Base-by-base conservation (phyloP, 2,888 invertebrate species). In the Dorcus hopei region DNA sequence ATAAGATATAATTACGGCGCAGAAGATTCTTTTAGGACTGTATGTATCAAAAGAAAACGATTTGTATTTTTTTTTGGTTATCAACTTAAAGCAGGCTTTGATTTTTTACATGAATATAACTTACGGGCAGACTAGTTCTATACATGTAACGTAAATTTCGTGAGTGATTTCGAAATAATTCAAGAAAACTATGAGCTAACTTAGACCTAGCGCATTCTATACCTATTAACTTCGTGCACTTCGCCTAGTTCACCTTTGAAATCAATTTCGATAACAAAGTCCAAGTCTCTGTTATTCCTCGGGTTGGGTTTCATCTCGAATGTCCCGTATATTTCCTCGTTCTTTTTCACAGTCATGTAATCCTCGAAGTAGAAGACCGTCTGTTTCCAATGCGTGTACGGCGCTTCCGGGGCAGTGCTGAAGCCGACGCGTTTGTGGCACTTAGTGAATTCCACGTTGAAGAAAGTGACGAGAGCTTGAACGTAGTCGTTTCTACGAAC, bases 361-460 rank as follows among this genome's bases (percentile, higher is more conserved):
- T 98, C 96, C 74, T 96, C 93, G 70, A 98, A 89, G 79, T 99
- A 99, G 82, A 99, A 99, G 52, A 99, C 98, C 7, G 86, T 86
- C 79, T 97, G 97, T 79, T 99, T 99, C 99, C 99, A 99, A 79
- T 99, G 99, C 19, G 99, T 99, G 80, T 99, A 98, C 38, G 93
- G 93, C 1, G 95, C 91, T 76, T 98, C 98, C 0, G 99, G 99
- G 0, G 95, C 95, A 58, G 99, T 99, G 72, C 97, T 97, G 81
- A 99, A 99, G 23, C 98, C 97, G 65, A 95, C 93, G 57, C 95
- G 86, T 82, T 97, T 99, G 84, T 99, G 99, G 70, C 97, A 99
- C 83, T 97, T 97, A 40, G 97, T 95, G 83, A 99, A 99, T 81
- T 99, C 98, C 68, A 99, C 96, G 74, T 95, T 98, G 82, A 99